Conservation (phyloP, 2,797 vertebrate genomes). For the Taeniopygia guttata region DNA sequence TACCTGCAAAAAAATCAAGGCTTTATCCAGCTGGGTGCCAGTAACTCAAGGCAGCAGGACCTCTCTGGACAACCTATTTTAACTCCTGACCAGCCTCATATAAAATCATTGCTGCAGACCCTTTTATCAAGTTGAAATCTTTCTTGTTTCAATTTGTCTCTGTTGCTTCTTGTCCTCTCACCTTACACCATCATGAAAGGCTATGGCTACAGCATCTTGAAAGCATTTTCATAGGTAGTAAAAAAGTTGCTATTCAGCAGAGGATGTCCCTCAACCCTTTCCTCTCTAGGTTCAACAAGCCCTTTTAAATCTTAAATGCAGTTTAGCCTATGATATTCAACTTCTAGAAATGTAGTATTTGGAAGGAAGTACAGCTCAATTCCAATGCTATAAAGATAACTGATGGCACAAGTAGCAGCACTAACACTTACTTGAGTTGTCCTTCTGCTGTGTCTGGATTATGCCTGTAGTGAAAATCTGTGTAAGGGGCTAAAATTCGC, state of each 20-base stretch:
- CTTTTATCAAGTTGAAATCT: background rate
- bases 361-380: background rate
- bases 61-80: background rate
- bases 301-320: background rate
- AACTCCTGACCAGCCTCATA: background rate
- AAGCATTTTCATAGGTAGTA: background rate
- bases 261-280: background rate
- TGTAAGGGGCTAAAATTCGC: slow-evolving; percentile 98
- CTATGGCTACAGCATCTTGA: background rate
- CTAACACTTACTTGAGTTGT: slow-evolving; percentile 92
- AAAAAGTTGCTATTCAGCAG: background rate
- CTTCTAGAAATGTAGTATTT: background rate
- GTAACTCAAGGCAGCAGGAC: background rate
- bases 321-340: background rate
- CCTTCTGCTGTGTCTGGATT: slow-evolving; percentile 96
- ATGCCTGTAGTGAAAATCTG: slow-evolving; percentile 99
- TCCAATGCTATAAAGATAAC: background rate
- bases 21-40: background rate
- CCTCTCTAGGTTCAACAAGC: background rate
- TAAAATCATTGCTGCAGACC: fast-evolving
- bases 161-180: background rate
- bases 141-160: background rate
- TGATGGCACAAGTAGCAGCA: background rate
- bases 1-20: background rate
- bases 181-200: background rate